Percentiles rank a stretch among this genome's conserved stretches.
These are phyloP conservation scores for Etheostoma nigrum DNA, from an alignment of 2,797 vertebrate genomes.

Conservation along the genomic window DNA sequence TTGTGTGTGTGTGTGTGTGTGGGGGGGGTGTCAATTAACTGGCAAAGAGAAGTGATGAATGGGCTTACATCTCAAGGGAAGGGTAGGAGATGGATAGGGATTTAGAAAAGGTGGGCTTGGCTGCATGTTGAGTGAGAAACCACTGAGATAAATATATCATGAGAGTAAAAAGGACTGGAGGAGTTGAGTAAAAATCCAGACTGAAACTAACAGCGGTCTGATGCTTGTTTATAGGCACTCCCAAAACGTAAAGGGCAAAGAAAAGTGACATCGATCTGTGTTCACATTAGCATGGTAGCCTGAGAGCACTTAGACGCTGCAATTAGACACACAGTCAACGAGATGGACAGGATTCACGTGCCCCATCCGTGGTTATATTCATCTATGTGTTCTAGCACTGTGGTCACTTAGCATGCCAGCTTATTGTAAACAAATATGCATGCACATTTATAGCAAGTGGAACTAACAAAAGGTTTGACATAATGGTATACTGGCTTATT, in stretches of 20 bases:
- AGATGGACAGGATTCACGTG: slow-evolving; percentile 62
- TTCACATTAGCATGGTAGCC: slow-evolving; percentile 84
- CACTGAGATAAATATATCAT: slow-evolving; percentile 50
- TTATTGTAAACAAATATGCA: slow-evolving; percentile 47
- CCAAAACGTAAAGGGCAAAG: slow-evolving; percentile 68
- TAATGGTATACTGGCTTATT: slow-evolving; percentile 10
- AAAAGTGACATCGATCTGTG: slow-evolving; percentile 81
- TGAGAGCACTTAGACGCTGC: slow-evolving; percentile 84
- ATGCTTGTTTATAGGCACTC: slow-evolving; percentile 71
- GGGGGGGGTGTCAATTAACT: slow-evolving; percentile 63
- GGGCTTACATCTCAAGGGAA: slow-evolving; percentile 32
- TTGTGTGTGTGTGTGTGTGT: slow-evolving; percentile 4
- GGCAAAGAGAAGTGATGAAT: slow-evolving; percentile 57
- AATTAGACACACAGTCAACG: slow-evolving; percentile 83
- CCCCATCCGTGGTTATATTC: slow-evolving; percentile 49
- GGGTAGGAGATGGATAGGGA: slow-evolving; percentile 32
- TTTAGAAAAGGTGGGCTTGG: slow-evolving; percentile 38
- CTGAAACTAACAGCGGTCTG: slow-evolving; percentile 45
- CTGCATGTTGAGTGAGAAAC: slow-evolving; percentile 34
- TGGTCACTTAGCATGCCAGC: slow-evolving; percentile 43
- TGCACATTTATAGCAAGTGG: slow-evolving; percentile 9
- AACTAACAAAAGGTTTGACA: slow-evolving; percentile 2
- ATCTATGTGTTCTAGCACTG: slow-evolving; percentile 36
- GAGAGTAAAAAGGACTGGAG: slow-evolving; percentile 24
- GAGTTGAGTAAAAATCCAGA: slow-evolving; percentile 44